Evolutionary conservation across 1,140 invertebrate genomes (phyloP), one percentile per base, ranked within the genome.

Genomic region (Leguminivora glycinivorella): DNA sequence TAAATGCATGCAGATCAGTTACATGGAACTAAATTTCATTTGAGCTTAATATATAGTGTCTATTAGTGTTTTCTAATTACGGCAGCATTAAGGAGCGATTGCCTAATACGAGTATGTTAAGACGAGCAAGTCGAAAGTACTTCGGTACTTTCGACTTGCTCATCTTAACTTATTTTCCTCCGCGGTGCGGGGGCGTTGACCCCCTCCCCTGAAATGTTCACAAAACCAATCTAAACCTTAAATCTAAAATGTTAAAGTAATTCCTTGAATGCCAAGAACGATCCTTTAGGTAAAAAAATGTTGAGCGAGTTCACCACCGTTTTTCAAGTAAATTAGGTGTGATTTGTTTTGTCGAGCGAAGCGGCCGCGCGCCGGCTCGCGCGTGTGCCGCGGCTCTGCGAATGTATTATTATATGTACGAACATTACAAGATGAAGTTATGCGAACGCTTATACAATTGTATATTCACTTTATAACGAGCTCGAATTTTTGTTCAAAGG

Each of bases 281-380:
- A 52, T 5, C 47, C 47, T n/a, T 87, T 87, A 85, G 84, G 79
- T 79, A 83, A 82, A 88, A 87, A 86, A 85, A 81, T 83, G 78
- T 83, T 81, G 76, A 74, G 71, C 74, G 79, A 79, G 77, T 85
- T 83, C 77, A 80, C 78, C 76, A 84, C 83, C 82, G 78, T 85
- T 82, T 83, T 79, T 78, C 78, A 77, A 83, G 81, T 74, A 79
- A 80, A 78, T 79, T 84, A 76, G 77, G 79, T 85, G 81, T 71
- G 77, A 85, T 81, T 87, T 87, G 80, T 86, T 83, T 79, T 52
- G 47, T 52, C 47, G 47, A 72, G n/a, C 17, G 38, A 38, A 52
- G 47, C 19, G 66, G 26, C 40, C 19, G 60, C 43, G 34, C 40
- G 69, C 66, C 19, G 31, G 38, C 17, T 60, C 56, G 10, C 19